Evolutionary conservation across 2,888 invertebrate species (phyloP).

Genomic region (Druceiella hillmani): DNA sequence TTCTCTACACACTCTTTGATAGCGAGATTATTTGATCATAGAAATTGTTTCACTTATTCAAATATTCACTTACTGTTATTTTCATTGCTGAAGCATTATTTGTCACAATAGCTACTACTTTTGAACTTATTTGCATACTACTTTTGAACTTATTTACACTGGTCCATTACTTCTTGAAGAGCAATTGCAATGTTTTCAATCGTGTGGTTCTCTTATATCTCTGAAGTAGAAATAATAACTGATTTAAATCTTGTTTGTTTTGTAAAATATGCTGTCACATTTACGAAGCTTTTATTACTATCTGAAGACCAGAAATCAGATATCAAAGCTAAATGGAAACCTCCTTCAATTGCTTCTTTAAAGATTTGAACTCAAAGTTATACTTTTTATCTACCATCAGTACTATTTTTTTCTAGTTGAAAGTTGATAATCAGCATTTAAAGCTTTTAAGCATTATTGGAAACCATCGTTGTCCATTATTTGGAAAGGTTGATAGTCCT

Average conservation of each 20-base stretch:
- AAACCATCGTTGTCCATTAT: too few relatives aligned
- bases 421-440: too few relatives aligned
- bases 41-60: conserved; percentile 22
- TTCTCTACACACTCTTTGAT: conserved; percentile 23
- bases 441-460: too few relatives aligned
- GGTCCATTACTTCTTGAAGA: conserved; percentile 17
- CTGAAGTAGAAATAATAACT: conserved; percentile 15
- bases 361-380: too few relatives aligned
- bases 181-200: conserved; percentile 16
- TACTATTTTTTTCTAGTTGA: too few relatives aligned
- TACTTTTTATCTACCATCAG: too few relatives aligned
- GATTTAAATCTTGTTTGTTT: conserved; percentile 12
- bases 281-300: too few relatives aligned
- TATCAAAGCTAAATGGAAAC: too few relatives aligned
- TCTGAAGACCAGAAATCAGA: too few relatives aligned
- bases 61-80: conserved; percentile 22
- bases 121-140: conserved; percentile 2
- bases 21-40: conserved; percentile 24
- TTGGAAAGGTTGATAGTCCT: too few relatives aligned
- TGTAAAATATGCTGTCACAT: too few relatives aligned
- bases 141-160: conserved; percentile 5
- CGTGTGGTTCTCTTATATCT: conserved; percentile 14
- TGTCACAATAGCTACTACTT: conserved; percentile 15
- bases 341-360: too few relatives aligned
- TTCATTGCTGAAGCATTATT: conserved; percentile 25